phyloP scores from a whole-genome alignment of 2,888 invertebrate genomes.

The Plutella xylostella region DNA sequence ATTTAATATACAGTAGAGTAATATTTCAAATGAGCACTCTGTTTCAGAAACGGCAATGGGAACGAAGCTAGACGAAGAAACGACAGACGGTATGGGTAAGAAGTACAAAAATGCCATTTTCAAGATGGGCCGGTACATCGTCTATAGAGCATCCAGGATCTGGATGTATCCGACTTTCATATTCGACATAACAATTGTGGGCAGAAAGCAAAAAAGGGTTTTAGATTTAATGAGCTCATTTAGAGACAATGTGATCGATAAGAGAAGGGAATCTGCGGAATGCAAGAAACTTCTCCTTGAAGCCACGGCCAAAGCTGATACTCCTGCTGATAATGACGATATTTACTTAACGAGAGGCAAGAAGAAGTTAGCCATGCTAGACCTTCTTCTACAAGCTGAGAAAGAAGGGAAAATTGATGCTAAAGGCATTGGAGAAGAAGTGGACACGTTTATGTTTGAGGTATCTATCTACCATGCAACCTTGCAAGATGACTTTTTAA shows the following conservation, averaged over 20 bases:
- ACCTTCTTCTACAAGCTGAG: constrained; percentile 58
- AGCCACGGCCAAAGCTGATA: constrained; percentile 14
- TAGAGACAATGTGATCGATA: constrained; percentile 45
- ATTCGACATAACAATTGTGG: constrained; percentile 62
- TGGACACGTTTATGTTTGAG: constrained; percentile 75
- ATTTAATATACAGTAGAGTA: no score
- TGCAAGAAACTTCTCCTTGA: constrained; percentile 13
- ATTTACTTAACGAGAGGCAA: constrained; percentile 33
- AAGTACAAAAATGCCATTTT: constrained; percentile 71
- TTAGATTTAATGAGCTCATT: constrained; percentile 43
- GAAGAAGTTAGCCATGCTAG: constrained; percentile 66
- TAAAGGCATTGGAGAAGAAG: constrained; percentile 69
- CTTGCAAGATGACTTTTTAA: not conserved
- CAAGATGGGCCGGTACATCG: constrained; percentile 41
- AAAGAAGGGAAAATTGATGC: constrained; percentile 53
- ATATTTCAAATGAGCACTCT: no score
- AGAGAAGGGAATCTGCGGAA: constrained; percentile 29
- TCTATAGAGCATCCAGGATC: constrained; percentile 55
- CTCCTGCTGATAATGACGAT: constrained; percentile 22
- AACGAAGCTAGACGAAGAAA: constrained; percentile 60
- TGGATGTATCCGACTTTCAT: constrained; percentile 68
- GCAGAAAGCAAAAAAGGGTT: constrained; percentile 49
- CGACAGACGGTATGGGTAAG: constrained; percentile 36
- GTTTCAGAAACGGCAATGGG: constrained; percentile 78
- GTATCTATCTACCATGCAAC: constrained; percentile 27